A percentile compares a stretch with the other conserved stretches of the same genome.
These are phyloP conservation scores for Lithophane ornitopus DNA, from an alignment of 2,888 invertebrate genomes.

Conservation along the genomic window DNA sequence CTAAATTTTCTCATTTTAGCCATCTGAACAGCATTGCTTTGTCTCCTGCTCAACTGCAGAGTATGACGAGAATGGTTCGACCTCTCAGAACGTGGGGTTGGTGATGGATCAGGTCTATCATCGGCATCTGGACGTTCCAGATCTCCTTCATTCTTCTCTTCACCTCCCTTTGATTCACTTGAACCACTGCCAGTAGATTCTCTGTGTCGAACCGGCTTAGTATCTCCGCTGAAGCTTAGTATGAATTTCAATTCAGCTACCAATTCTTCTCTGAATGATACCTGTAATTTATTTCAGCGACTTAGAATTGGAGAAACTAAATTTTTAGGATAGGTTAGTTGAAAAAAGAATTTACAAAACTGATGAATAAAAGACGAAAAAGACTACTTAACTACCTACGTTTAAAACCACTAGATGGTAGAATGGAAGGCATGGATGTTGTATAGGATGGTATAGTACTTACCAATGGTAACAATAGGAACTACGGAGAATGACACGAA, in stretches of 20 bases:
- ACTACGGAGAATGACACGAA: constrained; percentile 49
- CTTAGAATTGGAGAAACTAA: not conserved
- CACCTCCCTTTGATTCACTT: constrained; percentile 75
- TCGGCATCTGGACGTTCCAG: constrained; percentile 74
- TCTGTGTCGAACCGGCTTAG: constrained; percentile 92
- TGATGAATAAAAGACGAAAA: not conserved
- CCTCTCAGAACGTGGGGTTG: constrained; percentile 81
- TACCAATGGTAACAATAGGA: constrained; percentile 44
- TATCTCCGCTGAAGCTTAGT: constrained; percentile 92
- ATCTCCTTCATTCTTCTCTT: constrained; percentile 73
- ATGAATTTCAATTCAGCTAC: constrained; percentile 94
- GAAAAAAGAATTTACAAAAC: not conserved
- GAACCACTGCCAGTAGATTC: constrained; percentile 82
- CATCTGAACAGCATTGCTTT: constrained; percentile 86
- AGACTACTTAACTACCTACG: not conserved
- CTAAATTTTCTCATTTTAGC: constrained; percentile 84
- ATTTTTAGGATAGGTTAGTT: not conserved
- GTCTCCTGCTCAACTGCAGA: constrained; percentile 81
- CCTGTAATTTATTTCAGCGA: constrained; percentile 79
- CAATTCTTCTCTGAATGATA: constrained; percentile 92
- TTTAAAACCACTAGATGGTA: not conserved
- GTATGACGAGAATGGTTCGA: constrained; percentile 84
- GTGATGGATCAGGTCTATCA: constrained; percentile 72
- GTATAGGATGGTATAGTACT: constrained; percentile 35
- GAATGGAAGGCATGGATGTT: not conserved